Base-by-base conservation (phyloP, 1,140 invertebrate genomes). In the Hesperophylax magnus region DNA sequence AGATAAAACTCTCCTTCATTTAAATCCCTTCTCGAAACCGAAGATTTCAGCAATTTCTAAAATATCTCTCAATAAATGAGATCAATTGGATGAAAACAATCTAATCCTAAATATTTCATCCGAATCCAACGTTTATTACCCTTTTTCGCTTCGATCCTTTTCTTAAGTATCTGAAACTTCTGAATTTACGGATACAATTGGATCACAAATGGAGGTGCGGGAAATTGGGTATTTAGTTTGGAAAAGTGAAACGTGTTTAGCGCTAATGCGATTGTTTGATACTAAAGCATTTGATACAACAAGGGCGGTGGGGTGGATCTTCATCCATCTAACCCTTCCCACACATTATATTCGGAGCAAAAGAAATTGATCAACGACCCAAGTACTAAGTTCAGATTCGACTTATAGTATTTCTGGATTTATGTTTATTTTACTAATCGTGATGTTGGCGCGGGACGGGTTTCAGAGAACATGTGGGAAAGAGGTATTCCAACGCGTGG, bases 211-310 rank as follows among this genome's bases (percentile, higher is more conserved):
- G 20, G 7, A 31, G 27, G 63, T 24, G 17, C 4, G 63, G 34
- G 27, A 34, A 15, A 67, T 67, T 67, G 63, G 63, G 27, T 31
- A 34, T 34, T 67, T 67, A n/a, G 24, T 67, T 67, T 31, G 24
- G 61, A 65, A 65, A 65, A 65, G 24, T 67, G 31, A 67, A 61
- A 34, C 63, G 63, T 39, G 31, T 67, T 67, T 31, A 67, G 63
- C 63, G 56, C 34, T 67, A 67, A 67, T 67, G 63, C 15, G 63
- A 67, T 67, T 67, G 63, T 67, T 34, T 39, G 34, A 34, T 67
- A 27, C 20, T 61, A 15, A 20, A 61, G 14, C 20, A 61, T 24
- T 34, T 67, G 14, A 31, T 31, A 27, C 24, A 1, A 67, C n/a
- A 15, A n/a, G 15, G 24, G 3, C 4, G 1, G 27, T 67, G 20